Conservation (phyloP, 2,113 vertebrate genomes). For the Stegostoma tigrinum region DNA sequence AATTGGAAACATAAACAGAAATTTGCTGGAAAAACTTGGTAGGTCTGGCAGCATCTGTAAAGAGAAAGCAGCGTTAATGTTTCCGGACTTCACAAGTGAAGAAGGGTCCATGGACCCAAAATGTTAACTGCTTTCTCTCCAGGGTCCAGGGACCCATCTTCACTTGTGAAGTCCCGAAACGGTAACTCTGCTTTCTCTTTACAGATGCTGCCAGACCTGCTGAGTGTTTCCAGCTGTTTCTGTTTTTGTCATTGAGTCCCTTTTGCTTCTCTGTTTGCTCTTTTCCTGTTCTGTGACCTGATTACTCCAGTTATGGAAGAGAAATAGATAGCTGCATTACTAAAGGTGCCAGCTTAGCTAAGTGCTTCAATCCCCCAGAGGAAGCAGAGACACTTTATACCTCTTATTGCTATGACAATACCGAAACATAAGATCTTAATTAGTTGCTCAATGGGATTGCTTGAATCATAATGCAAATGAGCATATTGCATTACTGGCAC, state of each 20-base stretch:
- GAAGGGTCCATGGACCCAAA: too few species aligned
- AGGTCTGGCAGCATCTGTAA: too few species aligned
- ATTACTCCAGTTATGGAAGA: neutral
- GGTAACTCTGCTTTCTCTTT: too few species aligned
- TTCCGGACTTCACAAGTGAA: too few species aligned
- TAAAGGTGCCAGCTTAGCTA: neutral
- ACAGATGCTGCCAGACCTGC: too few species aligned
- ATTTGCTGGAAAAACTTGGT: too few species aligned
- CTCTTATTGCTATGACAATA: constrained; percentile 27
- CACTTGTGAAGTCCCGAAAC: too few species aligned
- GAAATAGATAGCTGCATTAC: neutral
- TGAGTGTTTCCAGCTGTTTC: too few species aligned
- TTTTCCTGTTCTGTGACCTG: neutral
- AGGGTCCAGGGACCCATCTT: too few species aligned
- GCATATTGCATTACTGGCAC: neutral
- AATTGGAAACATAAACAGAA: too few species aligned
- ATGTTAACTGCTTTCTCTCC: too few species aligned
- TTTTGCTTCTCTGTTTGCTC: neutral
- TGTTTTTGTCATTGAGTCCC: neutral
- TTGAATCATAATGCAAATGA: neutral
- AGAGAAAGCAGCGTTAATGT: too few species aligned
- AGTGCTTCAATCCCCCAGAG: neutral
- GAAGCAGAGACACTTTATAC: neutral
- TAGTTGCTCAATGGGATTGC: neutral
- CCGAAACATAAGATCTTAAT: neutral